These are phyloP conservation scores for Gorsachius magnificus DNA, from an alignment of 2,797 vertebrate genomes.

Conservation along the genomic window DNA sequence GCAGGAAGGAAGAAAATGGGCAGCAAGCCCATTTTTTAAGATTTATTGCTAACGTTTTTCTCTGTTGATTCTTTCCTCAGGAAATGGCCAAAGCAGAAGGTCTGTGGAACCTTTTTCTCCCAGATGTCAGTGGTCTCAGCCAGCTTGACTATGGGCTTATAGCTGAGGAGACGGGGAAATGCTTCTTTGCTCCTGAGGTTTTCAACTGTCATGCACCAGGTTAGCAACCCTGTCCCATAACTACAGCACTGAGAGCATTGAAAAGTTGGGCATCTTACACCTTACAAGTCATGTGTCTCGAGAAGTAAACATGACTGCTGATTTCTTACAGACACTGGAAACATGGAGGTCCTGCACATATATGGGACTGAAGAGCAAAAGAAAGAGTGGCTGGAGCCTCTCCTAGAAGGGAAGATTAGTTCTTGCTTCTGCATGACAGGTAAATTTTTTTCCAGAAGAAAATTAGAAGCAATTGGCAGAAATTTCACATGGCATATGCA, in stretches of 20 bases:
- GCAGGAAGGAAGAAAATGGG: background rate
- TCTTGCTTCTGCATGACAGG: constrained; percentile 98
- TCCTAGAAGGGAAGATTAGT: constrained; percentile 86
- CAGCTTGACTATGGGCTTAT: constrained; percentile 92
- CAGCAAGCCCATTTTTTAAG: background rate
- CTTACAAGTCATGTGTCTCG: background rate
- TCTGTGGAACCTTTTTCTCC: constrained; percentile 95
- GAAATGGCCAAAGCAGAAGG: constrained; percentile 84
- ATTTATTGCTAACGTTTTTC: background rate
- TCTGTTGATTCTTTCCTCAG: constrained; percentile 65
- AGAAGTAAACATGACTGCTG: background rate
- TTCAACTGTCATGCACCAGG: constrained; percentile 97
- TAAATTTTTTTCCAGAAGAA: constrained; percentile 54
- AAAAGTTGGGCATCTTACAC: background rate
- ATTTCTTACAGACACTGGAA: constrained; percentile 86
- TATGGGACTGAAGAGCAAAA: constrained; percentile 92
- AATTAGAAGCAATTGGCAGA: background rate
- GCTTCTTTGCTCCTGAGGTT: constrained; percentile 85
- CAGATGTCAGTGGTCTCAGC: constrained; percentile 85
- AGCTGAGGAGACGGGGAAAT: constrained; percentile 91
- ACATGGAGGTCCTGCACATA: constrained; percentile 94
- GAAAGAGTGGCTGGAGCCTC: constrained; percentile 89
- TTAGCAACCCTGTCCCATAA: constrained; percentile 45
- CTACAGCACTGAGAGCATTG: background rate
- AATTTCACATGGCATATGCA: background rate